Base-by-base conservation (phyloP, 1,140 invertebrate species). In the Drosophila prosaltans region DNA sequence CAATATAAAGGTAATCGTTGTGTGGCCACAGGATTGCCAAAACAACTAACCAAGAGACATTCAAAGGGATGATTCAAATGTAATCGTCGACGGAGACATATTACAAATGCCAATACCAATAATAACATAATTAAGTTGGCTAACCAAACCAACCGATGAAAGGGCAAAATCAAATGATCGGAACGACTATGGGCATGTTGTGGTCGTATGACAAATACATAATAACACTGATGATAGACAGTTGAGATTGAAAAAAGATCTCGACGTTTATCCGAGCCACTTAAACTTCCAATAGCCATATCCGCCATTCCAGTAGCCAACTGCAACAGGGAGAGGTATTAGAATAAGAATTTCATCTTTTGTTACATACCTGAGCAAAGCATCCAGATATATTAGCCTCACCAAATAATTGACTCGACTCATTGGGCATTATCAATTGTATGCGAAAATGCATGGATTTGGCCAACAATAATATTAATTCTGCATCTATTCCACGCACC, bases 401-500 rank as follows among this genome's bases (percentile, higher is more conserved):
- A 9, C 64, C 67, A 3, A 80, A 83, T 16, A 88, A 70, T 43
- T 78, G 57, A 24, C 72, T 82, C 9, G 73, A 65, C 2, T 78
- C 77, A 0, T 28, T 6, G 24, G 83, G 77, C 11, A 82, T 24
- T 1, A 28, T 48, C 6, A 88, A 58, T 0, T 39, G 45, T 10
- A 88, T 45, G 0, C 41, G 59, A 26, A 88, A 88, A 0, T 54
- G 32, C n/a, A 88, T 16, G 0, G 73, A 58, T 7, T 11, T 57
- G 11, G 83, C 77, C 51, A 88, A 48, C 3, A 88, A 59, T n/a
- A 54, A 57, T 4, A 88, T 58, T 21, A 88, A 10, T 11, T 88
- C 83, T 24, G 83, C 85, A 57, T 88, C 83, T n/a, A 88, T 82
- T 5, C 83, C 83, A 0, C 39, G 36, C 11, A 83, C 3, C 2